Base-by-base conservation (phyloP, 2,888 invertebrate species). In the Hoplodrina ambigua region DNA sequence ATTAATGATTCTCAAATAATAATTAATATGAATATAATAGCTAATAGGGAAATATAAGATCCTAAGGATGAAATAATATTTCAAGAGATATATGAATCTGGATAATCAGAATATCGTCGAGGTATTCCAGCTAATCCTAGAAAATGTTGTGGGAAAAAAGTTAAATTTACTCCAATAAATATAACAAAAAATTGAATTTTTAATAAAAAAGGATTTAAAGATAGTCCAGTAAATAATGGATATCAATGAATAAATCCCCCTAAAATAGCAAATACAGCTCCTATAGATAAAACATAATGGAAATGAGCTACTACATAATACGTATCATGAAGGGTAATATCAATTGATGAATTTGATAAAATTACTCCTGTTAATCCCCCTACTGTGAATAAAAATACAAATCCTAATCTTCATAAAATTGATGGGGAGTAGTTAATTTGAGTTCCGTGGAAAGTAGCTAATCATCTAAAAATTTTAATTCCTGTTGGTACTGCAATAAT, bases 401-500 rank as follows among this genome's bases (percentile, higher is more conserved):
- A 98, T 81, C 98, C 98, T 92, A 98, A 85, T 46, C 97, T 95
- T 96, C 97, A 98, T 86, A 97, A 78, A 86, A 97, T 94, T 44
- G 96, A 92, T 0, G 97, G 96, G 0, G 96, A 96, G 85, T 96
- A 96, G 63, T 93, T 94, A 86, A 97, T 89, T 96, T 96, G 96
- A 37, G 96, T 93, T 81, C 97, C 97, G 87, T 97, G 96, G 30
- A 98, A 80, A 17, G 97, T 97, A 1, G 97, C 97, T 93, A 98
- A 86, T 97, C 98, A 98, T 44, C 97, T 92, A 93, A 98, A 98
- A 94, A 98, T 96, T 96, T 98, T 98, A 96, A 98, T 97, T 83
- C 98, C 98, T 20, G 98, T 98, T 0, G 98, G 98, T 0, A 98
- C 96, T 0, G 98, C 98, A 97, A 98, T 98, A 96, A 98, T 97